Conservation (phyloP, 37 sponge, comb jelly and placozoan species). For the Oopsacas minuta region DNA sequence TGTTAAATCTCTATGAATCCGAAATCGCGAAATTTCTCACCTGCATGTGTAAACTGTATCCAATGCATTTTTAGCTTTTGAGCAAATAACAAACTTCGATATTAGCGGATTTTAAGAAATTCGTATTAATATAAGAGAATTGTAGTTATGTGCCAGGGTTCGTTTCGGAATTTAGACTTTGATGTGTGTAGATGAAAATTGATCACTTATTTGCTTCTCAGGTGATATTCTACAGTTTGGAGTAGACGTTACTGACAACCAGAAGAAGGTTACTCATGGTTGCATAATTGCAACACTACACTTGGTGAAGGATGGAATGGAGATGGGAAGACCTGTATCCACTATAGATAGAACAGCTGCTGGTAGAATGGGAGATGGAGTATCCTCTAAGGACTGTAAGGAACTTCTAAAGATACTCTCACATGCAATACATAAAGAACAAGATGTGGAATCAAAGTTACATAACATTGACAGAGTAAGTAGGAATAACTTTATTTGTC, state of each 20-base stretch:
- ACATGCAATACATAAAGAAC: slow-evolving; percentile 36
- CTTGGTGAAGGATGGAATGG: slow-evolving; percentile 22
- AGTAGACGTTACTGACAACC: slow-evolving; percentile 79
- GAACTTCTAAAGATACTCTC: not conserved
- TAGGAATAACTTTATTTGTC: not conserved
- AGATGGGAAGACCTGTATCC: slow-evolving; percentile 4
- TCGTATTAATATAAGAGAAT: too few relatives aligned
- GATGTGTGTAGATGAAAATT: too few relatives aligned
- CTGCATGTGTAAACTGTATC: too few relatives aligned
- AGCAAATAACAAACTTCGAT: too few relatives aligned
- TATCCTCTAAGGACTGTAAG: slow-evolving; percentile 4
- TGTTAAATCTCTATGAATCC: too few relatives aligned
- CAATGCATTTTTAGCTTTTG: too few relatives aligned
- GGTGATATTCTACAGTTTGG: slow-evolving; percentile 91
- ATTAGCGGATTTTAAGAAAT: too few relatives aligned
- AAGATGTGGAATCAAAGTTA: slow-evolving; percentile 58
- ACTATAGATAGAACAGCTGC: not conserved
- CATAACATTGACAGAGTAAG: slow-evolving; percentile 28
- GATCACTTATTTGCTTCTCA: too few relatives aligned
- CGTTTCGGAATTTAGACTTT: too few relatives aligned
- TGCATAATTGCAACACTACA: slow-evolving; percentile 73
- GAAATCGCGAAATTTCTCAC: too few relatives aligned
- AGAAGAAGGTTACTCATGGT: slow-evolving; percentile 70
- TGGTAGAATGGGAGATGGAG: not conserved
- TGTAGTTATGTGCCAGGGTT: too few relatives aligned